Evolutionary conservation across 2,888 invertebrate species (phyloP).

Genomic region (Polymixis lichenea): DNA sequence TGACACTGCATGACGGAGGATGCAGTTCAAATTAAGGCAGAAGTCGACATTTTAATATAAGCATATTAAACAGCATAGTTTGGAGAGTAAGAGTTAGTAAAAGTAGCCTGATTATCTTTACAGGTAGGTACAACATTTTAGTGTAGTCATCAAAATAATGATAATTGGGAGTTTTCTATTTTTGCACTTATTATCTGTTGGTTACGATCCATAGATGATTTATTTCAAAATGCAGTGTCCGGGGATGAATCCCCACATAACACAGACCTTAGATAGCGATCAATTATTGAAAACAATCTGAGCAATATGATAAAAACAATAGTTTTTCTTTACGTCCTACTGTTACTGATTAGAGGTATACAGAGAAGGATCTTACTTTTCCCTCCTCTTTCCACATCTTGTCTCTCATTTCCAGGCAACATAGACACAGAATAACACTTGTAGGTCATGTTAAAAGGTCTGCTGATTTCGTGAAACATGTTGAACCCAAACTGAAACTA

Average conservation of each 20-base stretch:
- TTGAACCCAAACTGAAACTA: slow-evolving; percentile 96
- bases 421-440: slow-evolving; percentile 98
- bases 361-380: slow-evolving; percentile 93
- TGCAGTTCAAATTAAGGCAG: background rate
- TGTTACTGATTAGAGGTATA: background rate
- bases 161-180: background rate
- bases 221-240: background rate
- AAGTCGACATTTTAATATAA: background rate
- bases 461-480: slow-evolving; percentile 95
- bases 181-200: background rate
- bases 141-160: background rate
- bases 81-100: too few species aligned
- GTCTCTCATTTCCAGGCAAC: slow-evolving; percentile 97
- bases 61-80: too few species aligned
- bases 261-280: background rate
- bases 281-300: background rate
- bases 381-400: slow-evolving; percentile 98
- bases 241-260: background rate
- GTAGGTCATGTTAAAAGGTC: slow-evolving; percentile 96
- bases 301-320: background rate
- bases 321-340: background rate
- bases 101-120: too few species aligned
- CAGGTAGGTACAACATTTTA: background rate
- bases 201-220: background rate
- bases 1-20: background rate